Base-by-base conservation (phyloP, 1,140 invertebrate species). In the Diachasmimorpha longicaudata region DNA sequence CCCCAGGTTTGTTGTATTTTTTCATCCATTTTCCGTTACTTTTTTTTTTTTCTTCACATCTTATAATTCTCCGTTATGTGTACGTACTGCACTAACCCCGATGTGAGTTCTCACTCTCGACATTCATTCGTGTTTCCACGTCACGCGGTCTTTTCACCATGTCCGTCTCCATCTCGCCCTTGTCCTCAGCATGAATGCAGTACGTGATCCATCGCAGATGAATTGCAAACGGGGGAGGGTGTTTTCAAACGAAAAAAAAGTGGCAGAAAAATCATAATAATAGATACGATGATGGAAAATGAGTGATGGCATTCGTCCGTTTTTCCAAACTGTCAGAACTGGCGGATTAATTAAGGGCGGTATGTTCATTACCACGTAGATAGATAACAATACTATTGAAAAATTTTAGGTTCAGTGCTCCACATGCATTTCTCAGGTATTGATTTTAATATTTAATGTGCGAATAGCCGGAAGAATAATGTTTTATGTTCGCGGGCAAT, bases 41-140 rank as follows among this genome's bases (percentile, higher is more conserved):
- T 48, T 25, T 46, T 48, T 25, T 66, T 68, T 52, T n/a, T 39
- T 72, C n/a, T 1, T 63, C 58, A 31, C 23, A 63, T 63, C 48
- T 52, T 68, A 23, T 31, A 44, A 39, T 55, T 36, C 52, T 69
- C 48, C 70, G 44, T 70, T 52, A 25, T 52, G 23, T 67, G 39
- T 66, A 48, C 46, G 46, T 69, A 25, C 31, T 42, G 10, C 66
- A 67, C 23, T 67, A 68, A 67, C 23, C 21, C 16, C 52, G 48
- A 25, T 31, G 21, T 23, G 14, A 14, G 19, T 44, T 71, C 46
- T 71, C 70, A 70, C 68, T 21, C 42, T 44, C 21, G 58, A 44
- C 48, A 21, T 42, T 74, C 73, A 55, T 36, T 69, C 73, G 73
- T 19, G 23, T 74, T 74, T 74, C 67, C 73, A 74, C 67, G 73